phyloP scores from a whole-genome alignment of 2,113 vertebrate species.

The Chionodraco myersi region DNA sequence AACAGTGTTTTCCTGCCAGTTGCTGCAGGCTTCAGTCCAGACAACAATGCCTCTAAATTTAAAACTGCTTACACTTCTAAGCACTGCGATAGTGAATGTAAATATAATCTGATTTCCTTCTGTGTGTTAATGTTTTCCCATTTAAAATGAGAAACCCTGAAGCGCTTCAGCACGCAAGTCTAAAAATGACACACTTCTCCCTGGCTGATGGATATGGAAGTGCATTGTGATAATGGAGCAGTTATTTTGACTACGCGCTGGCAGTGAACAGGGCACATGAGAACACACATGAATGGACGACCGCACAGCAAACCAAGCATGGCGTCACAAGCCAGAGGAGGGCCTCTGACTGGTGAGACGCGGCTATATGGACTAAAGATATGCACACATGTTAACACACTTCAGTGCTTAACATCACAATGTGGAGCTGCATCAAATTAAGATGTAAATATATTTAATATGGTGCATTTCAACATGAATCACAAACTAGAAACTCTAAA shows the following conservation, averaged over 20 bases:
- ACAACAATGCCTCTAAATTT: not conserved
- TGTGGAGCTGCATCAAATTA: slow-evolving; percentile 8
- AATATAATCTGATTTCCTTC: not conserved
- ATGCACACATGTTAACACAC: slow-evolving; percentile 28
- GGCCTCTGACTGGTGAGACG: slow-evolving; percentile 57
- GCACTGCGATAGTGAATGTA: not conserved
- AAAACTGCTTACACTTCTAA: not conserved
- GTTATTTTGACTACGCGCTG: slow-evolving; percentile 59
- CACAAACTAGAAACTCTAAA: too few species aligned
- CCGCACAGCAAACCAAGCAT: slow-evolving; percentile 73
- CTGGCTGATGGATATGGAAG: slow-evolving; percentile 44
- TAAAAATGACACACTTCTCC: slow-evolving; percentile 21
- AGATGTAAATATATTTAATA: not conserved
- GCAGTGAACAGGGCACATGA: slow-evolving; percentile 56
- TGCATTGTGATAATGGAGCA: slow-evolving; percentile 56
- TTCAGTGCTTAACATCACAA: slow-evolving; percentile 3
- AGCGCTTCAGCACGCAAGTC: slow-evolving; percentile 12
- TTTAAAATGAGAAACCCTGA: slow-evolving; percentile 19
- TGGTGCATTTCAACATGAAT: slow-evolving; percentile 9
- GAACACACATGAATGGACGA: slow-evolving; percentile 64
- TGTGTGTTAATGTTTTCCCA: slow-evolving; percentile 11
- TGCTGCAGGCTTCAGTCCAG: slow-evolving; percentile 2
- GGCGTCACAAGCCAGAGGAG: slow-evolving; percentile 56
- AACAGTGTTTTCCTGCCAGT: not conserved
- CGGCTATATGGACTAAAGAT: slow-evolving; percentile 47